Evolutionary conservation across 2,113 vertebrate genomes (phyloP).

Genomic region (Drymodes brunneopygia): DNA sequence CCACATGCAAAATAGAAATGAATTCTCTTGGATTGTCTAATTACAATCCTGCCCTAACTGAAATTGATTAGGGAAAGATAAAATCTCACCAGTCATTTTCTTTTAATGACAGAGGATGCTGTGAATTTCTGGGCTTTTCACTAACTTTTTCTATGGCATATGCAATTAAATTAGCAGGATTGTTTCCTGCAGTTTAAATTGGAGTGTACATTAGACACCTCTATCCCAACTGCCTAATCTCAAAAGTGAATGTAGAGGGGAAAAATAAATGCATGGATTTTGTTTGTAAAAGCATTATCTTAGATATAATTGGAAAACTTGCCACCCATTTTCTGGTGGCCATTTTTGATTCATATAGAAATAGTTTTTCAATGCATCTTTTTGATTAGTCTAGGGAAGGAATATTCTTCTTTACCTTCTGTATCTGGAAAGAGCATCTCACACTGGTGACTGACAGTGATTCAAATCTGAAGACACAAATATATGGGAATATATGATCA

Average conservation of each 20-base stretch:
- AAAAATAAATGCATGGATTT: background rate
- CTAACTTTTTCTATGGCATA: background rate
- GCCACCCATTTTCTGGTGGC: background rate
- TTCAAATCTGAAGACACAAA: background rate
- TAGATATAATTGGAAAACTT: background rate
- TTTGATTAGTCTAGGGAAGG: background rate
- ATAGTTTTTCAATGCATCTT: background rate
- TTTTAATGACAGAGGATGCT: background rate
- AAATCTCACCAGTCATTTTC: background rate
- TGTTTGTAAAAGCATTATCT: background rate
- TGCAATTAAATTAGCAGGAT: background rate
- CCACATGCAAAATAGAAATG: constrained; percentile 40
- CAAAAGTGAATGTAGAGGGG: background rate
- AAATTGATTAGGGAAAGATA: constrained; percentile 28
- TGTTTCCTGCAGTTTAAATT: background rate
- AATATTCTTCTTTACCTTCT: background rate
- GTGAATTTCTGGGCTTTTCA: background rate
- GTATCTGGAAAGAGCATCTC: background rate
- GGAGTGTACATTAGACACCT: background rate
- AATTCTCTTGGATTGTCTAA: constrained; percentile 41
- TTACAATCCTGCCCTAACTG: constrained; percentile 29
- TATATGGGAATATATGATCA: rapidly evolving
- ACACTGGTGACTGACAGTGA: background rate
- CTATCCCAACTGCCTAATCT: background rate
- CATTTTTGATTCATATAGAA: background rate